phyloP scores from a whole-genome alignment of 2,797 vertebrate genomes.

The Lepilemur ruficaudatus region DNA sequence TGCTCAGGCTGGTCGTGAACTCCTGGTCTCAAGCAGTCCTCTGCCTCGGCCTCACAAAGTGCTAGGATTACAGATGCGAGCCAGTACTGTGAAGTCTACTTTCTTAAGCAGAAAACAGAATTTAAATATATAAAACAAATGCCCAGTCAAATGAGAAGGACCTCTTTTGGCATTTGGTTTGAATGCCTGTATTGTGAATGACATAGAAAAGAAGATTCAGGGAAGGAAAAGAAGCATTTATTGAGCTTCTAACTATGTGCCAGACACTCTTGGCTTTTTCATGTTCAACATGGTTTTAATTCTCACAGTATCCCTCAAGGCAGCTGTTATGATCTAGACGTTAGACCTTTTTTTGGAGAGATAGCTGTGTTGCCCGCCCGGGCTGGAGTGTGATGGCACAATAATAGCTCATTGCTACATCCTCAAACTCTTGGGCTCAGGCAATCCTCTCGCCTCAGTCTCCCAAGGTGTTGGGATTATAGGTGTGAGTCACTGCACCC shows the following conservation, averaged over 20 bases:
- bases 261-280: background rate
- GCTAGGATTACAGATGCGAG: background rate
- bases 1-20: background rate
- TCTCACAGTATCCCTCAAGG: background rate
- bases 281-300: background rate
- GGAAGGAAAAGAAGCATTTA: background rate
- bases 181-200: background rate
- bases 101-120: background rate
- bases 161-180: background rate
- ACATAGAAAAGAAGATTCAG: background rate
- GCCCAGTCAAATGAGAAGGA: background rate
- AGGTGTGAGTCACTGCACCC: background rate
- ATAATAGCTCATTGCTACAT: background rate
- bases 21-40: background rate
- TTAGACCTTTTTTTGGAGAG: background rate
- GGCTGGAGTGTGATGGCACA: background rate
- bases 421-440: background rate
- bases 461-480: background rate
- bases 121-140: background rate
- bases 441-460: background rate
- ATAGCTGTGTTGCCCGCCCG: background rate
- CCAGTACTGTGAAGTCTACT: background rate
- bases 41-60: background rate
- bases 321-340: background rate
- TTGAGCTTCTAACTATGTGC: background rate